Conservation (phyloP, 2,797 vertebrate species). For the Tadarida brasiliensis region DNA sequence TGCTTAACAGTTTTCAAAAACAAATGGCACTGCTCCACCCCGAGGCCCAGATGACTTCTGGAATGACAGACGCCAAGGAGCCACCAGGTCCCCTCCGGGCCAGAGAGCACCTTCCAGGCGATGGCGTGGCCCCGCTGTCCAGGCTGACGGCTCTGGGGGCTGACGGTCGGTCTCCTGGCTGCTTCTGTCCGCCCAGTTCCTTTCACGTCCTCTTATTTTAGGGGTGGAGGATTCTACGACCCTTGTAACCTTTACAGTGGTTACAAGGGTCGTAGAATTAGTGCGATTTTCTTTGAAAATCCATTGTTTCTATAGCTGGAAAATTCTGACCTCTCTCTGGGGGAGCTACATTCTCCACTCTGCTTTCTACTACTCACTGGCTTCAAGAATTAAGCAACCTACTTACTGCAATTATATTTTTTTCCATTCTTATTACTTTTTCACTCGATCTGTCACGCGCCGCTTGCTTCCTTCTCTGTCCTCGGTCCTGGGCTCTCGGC, state of each 20-base stretch:
- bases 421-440: not conserved
- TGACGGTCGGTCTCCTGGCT: not conserved
- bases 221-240: not conserved
- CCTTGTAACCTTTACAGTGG: not conserved
- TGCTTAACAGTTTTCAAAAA: not conserved
- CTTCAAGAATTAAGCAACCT: not conserved
- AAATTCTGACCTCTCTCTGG: not conserved
- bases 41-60: not conserved
- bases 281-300: conserved; percentile 13
- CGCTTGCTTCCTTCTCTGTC: not conserved
- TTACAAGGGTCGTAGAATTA: no score
- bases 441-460: not conserved
- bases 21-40: not conserved
- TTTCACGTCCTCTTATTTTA: not conserved
- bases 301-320: not conserved
- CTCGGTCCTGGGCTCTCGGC: not conserved
- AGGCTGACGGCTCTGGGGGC: accelerated
- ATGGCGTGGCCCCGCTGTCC: accelerated
- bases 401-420: not conserved
- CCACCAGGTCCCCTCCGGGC: accelerated
- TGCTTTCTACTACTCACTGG: not conserved
- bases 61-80: no score
- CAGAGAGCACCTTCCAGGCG: not conserved
- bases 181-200: not conserved
- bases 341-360: not conserved